Conservation (phyloP, 2,113 vertebrate genomes). For the Neoarius graeffei region DNA sequence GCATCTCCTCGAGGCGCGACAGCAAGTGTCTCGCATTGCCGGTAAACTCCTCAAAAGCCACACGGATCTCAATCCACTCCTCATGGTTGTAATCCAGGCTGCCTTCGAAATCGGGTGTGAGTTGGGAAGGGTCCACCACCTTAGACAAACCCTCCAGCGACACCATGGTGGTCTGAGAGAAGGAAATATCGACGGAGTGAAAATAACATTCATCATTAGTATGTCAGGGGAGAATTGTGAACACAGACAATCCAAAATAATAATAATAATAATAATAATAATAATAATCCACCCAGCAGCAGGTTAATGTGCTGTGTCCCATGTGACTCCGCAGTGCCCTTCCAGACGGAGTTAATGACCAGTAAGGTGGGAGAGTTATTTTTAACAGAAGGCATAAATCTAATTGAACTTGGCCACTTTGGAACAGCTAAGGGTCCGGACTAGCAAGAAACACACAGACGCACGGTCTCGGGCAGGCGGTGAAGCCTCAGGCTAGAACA, state of each 20-base stretch:
- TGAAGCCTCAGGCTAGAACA: neutral
- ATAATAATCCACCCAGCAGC: conserved; percentile 20
- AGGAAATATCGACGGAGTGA: conserved; percentile 43
- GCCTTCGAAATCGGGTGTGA: conserved; percentile 96
- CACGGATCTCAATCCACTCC: conserved; percentile 97
- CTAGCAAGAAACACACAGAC: conserved; percentile 33
- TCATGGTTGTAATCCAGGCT: conserved; percentile 99
- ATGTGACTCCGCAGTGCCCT: conserved; percentile 19
- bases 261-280: neutral
- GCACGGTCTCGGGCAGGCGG: neutral
- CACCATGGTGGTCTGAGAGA: conserved; percentile 93
- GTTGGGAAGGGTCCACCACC: conserved; percentile 97
- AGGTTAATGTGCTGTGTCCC: neutral
- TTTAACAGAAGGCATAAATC: conserved; percentile 50
- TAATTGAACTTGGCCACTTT: conserved; percentile 38
- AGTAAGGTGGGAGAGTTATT: conserved; percentile 44
- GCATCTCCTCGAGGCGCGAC: conserved; percentile 91
- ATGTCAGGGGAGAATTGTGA: neutral
- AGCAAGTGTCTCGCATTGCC: conserved; percentile 95
- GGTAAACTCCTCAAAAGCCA: conserved; percentile 97
- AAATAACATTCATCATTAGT: neutral
- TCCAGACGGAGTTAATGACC: conserved; percentile 47
- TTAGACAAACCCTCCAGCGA: conserved; percentile 98
- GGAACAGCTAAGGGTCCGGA: conserved; percentile 23
- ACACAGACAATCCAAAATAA: neutral